Conservation (phyloP, 2,888 invertebrate species). For the Melanotus villosus region DNA sequence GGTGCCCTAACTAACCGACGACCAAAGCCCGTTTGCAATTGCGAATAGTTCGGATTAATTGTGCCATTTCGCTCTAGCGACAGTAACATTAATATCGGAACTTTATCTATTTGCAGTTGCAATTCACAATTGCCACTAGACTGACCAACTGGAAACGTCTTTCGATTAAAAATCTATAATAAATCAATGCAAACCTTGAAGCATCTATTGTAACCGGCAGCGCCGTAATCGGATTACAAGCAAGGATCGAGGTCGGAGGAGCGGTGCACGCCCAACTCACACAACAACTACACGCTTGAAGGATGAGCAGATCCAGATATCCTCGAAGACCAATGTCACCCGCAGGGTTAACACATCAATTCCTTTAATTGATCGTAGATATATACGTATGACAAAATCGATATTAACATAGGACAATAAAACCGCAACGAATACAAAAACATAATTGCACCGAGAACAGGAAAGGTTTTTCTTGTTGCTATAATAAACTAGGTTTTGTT, state of each 20-base stretch:
- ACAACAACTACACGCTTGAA: constrained; percentile 30
- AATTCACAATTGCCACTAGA: constrained; percentile 30
- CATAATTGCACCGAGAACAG: no score
- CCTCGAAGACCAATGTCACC: constrained; percentile 20
- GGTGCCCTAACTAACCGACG: not conserved
- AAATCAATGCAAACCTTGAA: constrained; percentile 56
- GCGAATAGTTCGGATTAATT: constrained; percentile 23
- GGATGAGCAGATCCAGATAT: constrained; percentile 44
- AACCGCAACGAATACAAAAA: no score
- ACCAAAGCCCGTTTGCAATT: not conserved
- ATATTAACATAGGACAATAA: not conserved
- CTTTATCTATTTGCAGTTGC: constrained; percentile 9
- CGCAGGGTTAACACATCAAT: not conserved
- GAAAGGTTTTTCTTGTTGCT: no score
- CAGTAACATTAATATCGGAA: constrained; percentile 28
- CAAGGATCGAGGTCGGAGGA: constrained; percentile 54
- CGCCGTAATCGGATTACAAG: constrained; percentile 55
- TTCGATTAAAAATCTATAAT: constrained; percentile 51
- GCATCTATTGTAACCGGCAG: constrained; percentile 51
- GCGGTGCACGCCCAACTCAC: constrained; percentile 46
- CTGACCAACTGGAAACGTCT: constrained; percentile 47
- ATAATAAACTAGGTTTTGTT: no score
- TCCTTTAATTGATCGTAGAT: not conserved
- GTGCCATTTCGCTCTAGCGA: constrained; percentile 19
- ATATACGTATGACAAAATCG: not conserved